Base-by-base conservation (phyloP, 2,888 invertebrate species). In the Epirrita christyi region DNA sequence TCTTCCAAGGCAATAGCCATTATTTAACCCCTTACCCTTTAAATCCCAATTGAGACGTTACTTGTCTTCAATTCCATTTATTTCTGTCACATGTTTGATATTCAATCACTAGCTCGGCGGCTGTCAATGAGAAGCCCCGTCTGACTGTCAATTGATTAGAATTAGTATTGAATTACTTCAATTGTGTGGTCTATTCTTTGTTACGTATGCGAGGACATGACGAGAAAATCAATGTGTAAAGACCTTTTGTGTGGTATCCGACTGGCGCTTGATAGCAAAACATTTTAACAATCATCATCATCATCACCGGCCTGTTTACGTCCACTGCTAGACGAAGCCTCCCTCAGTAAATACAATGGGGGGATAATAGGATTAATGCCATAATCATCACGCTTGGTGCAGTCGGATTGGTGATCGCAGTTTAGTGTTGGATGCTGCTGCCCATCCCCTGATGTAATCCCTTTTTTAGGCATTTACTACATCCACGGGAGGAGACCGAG, bases 111-210 rank as follows among this genome's bases (percentile, higher is more conserved):
- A 52, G 47, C 55, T 45, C 66, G 47, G n/a, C n/a, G 32, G 36
- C 50, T 11, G 53, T 28, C 45, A 40, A 59, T 48, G 36, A 40
- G 60, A 66, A 63, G 55, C 56, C 52, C 52, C 21, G 54, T 21
- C 55, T 36, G 64, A 53, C 47, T 55, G 62, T 42, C 73, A 74
- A 74, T 75, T 73, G 72, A 72, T 75, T 69, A 64, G 63, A 67
- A 75, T 76, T 62, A 64, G 55, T 61, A 56, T 62, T 58, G 67
- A 60, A 50, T 58, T 55, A 58, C 64, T 65, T 65, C 73, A 70
- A 73, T 71, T 72, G 73, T 53, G 49, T 37, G 59, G 47, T 47
- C 45, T 29, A 46, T 49, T 45, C 40, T 44, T 52, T 46, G 48
- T 59, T 44, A 47, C 43, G n/a, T 51, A 14, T 42, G 38, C n/a